These are phyloP conservation scores for Coelogynopora nodosa DNA, from an alignment of 2,888 invertebrate species.

Conservation along the genomic window DNA sequence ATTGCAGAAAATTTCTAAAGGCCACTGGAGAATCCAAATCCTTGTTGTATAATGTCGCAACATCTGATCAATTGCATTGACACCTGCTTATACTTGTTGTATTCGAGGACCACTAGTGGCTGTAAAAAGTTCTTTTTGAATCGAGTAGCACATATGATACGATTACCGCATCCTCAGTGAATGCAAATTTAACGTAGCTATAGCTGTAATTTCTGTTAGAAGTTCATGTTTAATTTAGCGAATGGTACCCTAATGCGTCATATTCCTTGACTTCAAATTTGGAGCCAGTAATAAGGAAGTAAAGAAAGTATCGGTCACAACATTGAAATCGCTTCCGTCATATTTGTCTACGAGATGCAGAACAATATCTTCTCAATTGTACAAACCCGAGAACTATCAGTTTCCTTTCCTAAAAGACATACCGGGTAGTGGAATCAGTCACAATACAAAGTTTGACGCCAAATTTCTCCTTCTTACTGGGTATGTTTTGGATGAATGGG, in stretches of 20 bases:
- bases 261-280: background rate
- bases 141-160: too few species aligned
- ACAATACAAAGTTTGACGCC: background rate
- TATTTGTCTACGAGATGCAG: too few species aligned
- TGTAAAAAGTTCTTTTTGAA: too few species aligned
- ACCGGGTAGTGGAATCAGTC: background rate
- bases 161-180: too few species aligned
- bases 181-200: too few species aligned
- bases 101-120: background rate
- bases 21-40: background rate
- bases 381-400: background rate
- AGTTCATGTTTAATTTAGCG: background rate
- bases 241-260: background rate
- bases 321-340: background rate
- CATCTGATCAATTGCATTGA: background rate
- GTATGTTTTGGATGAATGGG: background rate
- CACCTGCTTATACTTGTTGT: background rate
- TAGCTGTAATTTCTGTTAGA: background rate
- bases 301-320: background rate
- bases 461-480: background rate
- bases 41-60: background rate
- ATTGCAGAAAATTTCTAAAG: background rate
- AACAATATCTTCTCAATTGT: background rate
- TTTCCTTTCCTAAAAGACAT: background rate
- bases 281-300: background rate